Evolutionary conservation across 2,888 invertebrate genomes (phyloP), one percentile per base, ranked within the genome.

Genomic region (Aporophyla lueneburgensis): DNA sequence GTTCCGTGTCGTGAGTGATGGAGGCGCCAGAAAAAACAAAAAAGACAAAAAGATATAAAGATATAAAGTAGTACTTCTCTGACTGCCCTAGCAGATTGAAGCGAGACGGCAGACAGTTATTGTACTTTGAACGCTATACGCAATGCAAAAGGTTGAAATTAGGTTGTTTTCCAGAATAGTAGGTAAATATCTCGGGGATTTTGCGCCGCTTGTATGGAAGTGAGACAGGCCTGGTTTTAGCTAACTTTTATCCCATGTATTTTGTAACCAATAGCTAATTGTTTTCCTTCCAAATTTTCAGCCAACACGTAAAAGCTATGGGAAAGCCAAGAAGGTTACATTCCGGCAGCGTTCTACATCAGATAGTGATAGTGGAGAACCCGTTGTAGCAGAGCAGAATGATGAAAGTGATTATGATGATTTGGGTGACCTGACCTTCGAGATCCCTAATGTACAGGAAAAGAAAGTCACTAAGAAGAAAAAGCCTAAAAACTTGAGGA

Each of bases 281-380:
- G 27, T n/a, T 59, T 2, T n/a, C 1, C 7, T 68, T 74, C 4
- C 2, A 71, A 0, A 33, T 53, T 94, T 91, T 16, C 93, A 96
- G 96, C 93, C 93, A 46, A 86, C 88, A 5, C 92, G 95, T 54
- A 96, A 95, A 85, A 96, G 96, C 81, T 96, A 96, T 76, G 93
- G 94, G 2, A 96, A 96, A 88, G 81, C 92, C 2, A 96, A 95
- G 83, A 96, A 94, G 78, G 95, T 96, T 6, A 88, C 93, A 75
- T 95, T 96, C 90, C 87, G 83, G 0, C 92, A 93, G 58, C 83
- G 74, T 40, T 91, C 93, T 5, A 77, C 83, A 5, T 92, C 92
- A 0, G 91, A 92, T 69, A 92, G 91, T 84, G 93, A 93, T 27
- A 88, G 83, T 6, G 82, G 87, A n/a, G 85, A 86, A 51, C 66